A percentile compares a stretch with the other conserved stretches of the same genome.
These are phyloP conservation scores for Geotrupes spiniger DNA, from an alignment of 2,888 invertebrate species.

Conservation along the genomic window DNA sequence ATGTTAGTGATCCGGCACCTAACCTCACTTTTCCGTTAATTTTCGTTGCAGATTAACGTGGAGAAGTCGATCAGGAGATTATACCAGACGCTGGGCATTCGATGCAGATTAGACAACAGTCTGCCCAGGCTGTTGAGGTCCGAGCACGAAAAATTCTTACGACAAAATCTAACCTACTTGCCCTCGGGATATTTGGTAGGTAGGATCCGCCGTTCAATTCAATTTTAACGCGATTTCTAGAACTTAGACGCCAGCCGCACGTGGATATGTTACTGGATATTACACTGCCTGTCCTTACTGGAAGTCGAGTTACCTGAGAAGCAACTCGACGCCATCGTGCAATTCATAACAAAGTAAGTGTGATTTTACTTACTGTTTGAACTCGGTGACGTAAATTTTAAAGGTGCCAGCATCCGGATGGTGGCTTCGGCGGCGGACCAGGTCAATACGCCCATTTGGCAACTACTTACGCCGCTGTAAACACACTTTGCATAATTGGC, in stretches of 20 bases:
- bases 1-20: conserved; percentile 10
- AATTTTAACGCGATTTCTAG: conserved; percentile 41
- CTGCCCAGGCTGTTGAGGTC: conserved; percentile 61
- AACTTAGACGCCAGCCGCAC: conserved; percentile 92
- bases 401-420: conserved; percentile 73
- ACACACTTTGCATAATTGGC: conserved; percentile 86
- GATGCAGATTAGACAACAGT: conserved; percentile 55
- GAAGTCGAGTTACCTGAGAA: conserved; percentile 61
- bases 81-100: conserved; percentile 52
- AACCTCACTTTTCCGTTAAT: conserved; percentile 26
- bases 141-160: conserved; percentile 65
- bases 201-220: conserved; percentile 32
- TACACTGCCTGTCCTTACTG: conserved; percentile 83
- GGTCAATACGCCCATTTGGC: conserved; percentile 91
- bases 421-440: conserved; percentile 95
- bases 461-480: conserved; percentile 95
- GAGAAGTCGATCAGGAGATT: conserved; percentile 57
- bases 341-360: conserved; percentile 59
- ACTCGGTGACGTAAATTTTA: conserved; percentile 9
- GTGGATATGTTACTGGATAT: conserved; percentile 97
- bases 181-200: conserved; percentile 67
- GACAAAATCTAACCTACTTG: conserved; percentile 64
- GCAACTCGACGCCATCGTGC: conserved; percentile 54
- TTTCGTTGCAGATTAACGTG: conserved; percentile 52
- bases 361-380: conserved; percentile 10